Conservation (phyloP, 2,797 vertebrate genomes). For the Pangasius mekongensis region DNA sequence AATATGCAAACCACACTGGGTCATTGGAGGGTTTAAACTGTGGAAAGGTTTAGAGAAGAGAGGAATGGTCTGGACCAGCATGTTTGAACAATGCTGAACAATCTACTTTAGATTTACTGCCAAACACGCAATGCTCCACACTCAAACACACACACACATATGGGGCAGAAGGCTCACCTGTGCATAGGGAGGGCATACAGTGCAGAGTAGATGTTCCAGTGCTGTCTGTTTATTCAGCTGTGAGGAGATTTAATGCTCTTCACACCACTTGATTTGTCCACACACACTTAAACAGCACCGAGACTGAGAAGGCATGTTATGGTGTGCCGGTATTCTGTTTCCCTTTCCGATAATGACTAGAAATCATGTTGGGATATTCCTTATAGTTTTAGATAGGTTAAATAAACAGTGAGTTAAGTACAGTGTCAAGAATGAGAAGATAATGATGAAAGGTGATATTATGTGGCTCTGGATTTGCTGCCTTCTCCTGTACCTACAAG, state of each 20-base stretch:
- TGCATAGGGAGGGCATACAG: conserved; percentile 61
- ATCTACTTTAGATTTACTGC: conserved; percentile 32
- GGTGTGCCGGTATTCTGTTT: not conserved
- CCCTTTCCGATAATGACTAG: not conserved
- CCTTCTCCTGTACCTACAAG: not conserved
- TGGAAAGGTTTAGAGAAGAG: conserved; percentile 46
- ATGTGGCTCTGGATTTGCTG: conserved; percentile 1
- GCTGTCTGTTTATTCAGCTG: conserved; percentile 75
- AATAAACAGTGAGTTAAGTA: not conserved
- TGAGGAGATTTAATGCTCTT: conserved; percentile 62
- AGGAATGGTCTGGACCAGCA: conserved; percentile 32
- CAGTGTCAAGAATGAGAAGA: not conserved
- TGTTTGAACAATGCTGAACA: conserved; percentile 50
- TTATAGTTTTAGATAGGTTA: not conserved
- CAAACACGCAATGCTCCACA: not conserved
- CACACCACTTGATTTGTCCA: conserved; percentile 39
- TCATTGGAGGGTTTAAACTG: conserved; percentile 40
- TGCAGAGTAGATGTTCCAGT: conserved; percentile 64
- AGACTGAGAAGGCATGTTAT: not conserved
- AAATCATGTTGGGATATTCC: not conserved
- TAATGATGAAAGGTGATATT: not conserved
- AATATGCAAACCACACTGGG: conserved; percentile 50
- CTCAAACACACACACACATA: not conserved
- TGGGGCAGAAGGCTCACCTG: conserved; percentile 50
- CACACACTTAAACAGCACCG: not conserved